Percentiles rank a stretch among this genome's conserved stretches.
Conservation (phyloP, 2,888 invertebrate genomes). For the Tachina fera region DNA sequence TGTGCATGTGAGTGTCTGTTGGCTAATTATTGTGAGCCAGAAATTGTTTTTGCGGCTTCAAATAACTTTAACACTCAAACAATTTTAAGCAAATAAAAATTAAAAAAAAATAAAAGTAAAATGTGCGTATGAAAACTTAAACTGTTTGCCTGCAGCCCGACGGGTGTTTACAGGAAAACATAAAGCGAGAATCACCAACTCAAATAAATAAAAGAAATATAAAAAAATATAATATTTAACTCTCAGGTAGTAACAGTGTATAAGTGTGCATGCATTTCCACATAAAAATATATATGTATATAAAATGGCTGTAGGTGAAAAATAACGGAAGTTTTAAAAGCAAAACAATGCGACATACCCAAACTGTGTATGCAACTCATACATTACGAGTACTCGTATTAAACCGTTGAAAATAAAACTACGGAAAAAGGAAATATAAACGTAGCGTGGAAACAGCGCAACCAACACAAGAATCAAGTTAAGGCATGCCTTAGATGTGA, state of each 20-base stretch:
- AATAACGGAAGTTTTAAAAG: conserved; percentile 40
- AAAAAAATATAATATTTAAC: conserved; percentile 7
- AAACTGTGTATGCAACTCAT: background rate
- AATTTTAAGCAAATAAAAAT: conserved; percentile 29
- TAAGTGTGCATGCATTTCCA: background rate
- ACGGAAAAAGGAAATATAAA: conserved; percentile 48
- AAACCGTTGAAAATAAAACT: conserved; percentile 15
- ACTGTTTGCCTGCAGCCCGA: conserved; percentile 56
- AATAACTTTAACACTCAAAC: conserved; percentile 9
- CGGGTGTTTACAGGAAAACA: conserved; percentile 44
- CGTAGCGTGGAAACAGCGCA: conserved; percentile 18
- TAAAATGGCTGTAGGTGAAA: conserved; percentile 13
- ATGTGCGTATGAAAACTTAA: conserved; percentile 47
- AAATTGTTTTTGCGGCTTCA: conserved; percentile 40
- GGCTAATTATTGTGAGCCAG: conserved; percentile 30
- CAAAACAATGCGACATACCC: conserved; percentile 49
- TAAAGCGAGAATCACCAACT: conserved; percentile 22
- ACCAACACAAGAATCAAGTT: conserved; percentile 3
- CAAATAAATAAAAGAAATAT: conserved; percentile 22
- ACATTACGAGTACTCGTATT: background rate
- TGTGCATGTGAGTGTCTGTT: background rate
- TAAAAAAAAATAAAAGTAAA: conserved; percentile 49
- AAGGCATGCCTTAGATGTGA: conserved; percentile 11
- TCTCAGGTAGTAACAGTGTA: background rate
- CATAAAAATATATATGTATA: background rate